Base-by-base conservation (phyloP, 1,140 invertebrate genomes). In the Leptinotarsa defecta region DNA sequence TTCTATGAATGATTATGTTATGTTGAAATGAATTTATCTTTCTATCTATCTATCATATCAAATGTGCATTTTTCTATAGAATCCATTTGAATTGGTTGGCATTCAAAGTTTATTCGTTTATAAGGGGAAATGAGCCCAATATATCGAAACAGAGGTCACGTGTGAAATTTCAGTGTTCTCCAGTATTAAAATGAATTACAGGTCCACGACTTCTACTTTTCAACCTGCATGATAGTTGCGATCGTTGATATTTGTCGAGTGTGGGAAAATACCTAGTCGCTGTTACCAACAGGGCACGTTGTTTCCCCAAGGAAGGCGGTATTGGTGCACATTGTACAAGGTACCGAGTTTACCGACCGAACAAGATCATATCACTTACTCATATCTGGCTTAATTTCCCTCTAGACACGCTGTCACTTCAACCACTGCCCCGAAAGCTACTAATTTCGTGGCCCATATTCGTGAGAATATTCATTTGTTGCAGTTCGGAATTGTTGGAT, bases 361-460 rank as follows among this genome's bases (percentile, higher is more conserved):
- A 67, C 62, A 62, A 73, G 73, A 73, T 73, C 68, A 65, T 79
- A 79, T 77, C 76, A 77, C 70, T 79, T 77, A 77, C 73, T 79
- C 75, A 74, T 77, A 79, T 79, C 75, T 79, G 68, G 73, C 63
- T 74, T 79, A 78, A 78, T 78, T 78, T 78, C 77, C 77, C 77
- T 76, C 77, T 72, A 76, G 77, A 76, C 77, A 76, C 77, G 71
- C 67, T 76, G 77, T 78, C 77, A 78, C 75, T 78, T 75, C 72
- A 73, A 74, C 61, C 68, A 64, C 68, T 71, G 75, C 72, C 73
- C 77, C 74, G 76, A 78, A 76, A 72, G 76, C 72, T 68, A 72
- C 76, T 78, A 74, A 76, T 74, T 78, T 76, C n/a, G 52, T 43
- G 34, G 34, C 34, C 34, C 34, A 73, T 71, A 75, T 76, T 67